phyloP scores from a whole-genome alignment of 2,113 vertebrate genomes.

The Spheniscus mendiculus region DNA sequence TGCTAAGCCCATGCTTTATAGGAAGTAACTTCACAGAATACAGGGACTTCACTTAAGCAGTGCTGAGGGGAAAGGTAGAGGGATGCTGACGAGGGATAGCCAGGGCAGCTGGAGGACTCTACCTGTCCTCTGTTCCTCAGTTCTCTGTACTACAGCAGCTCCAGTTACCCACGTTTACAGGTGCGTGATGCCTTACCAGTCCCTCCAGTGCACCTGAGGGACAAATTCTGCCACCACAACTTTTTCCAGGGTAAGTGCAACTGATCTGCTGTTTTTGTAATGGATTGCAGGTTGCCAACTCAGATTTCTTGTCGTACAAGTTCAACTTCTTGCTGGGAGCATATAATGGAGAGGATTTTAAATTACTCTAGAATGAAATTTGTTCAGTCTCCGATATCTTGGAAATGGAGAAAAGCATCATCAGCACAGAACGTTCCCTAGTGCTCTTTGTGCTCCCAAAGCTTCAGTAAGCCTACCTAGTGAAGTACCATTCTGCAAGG shows the following conservation, averaged over 20 bases:
- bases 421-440: not conserved
- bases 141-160: not conserved
- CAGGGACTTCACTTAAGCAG: not conserved
- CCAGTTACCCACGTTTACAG: not conserved
- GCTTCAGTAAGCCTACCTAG: not conserved
- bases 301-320: rapidly evolving
- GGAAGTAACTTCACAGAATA: not conserved
- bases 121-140: not conserved
- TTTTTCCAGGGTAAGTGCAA: not conserved
- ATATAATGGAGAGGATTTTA: not conserved
- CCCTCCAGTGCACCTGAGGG: not conserved
- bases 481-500: not conserved
- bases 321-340: not conserved
- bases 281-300: not conserved
- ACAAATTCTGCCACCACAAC: not conserved
- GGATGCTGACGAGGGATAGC: not conserved
- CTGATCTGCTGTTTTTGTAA: not conserved
- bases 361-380: not conserved
- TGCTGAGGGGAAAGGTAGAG: not conserved
- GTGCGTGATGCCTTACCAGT: not conserved
- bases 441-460: not conserved
- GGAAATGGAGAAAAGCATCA: not conserved
- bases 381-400: not conserved
- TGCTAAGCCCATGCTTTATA: not conserved
- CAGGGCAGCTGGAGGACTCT: not conserved